Conservation (phyloP, 2,888 invertebrate genomes). For the Drosophila kuntzei region DNA sequence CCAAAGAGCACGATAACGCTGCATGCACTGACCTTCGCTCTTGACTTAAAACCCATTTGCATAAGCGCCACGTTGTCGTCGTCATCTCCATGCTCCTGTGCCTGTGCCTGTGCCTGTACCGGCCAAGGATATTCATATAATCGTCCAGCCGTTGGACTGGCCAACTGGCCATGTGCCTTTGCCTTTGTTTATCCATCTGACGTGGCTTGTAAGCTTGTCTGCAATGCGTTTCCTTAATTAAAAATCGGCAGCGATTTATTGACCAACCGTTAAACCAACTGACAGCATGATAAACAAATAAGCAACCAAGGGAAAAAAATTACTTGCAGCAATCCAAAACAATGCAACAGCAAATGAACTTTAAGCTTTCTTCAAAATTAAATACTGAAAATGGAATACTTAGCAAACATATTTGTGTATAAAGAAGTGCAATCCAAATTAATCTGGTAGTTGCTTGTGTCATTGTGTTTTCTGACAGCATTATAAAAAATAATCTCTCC, state of each 20-base stretch:
- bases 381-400: background rate
- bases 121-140: slow-evolving; percentile 26
- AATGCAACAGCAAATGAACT: slow-evolving; percentile 5
- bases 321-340: background rate
- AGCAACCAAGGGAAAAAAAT: slow-evolving; percentile 7
- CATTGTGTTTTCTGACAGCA: slow-evolving; percentile 13
- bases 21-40: slow-evolving; percentile 67
- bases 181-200: slow-evolving; percentile 54
- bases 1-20: slow-evolving; percentile 21
- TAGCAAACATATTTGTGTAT: no score
- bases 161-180: slow-evolving; percentile 18
- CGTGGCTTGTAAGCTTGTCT: slow-evolving; percentile 49
- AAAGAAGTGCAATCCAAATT: background rate
- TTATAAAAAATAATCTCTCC: slow-evolving; percentile 14
- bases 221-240: slow-evolving; percentile 70
- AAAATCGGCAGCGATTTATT: slow-evolving; percentile 64
- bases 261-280: slow-evolving; percentile 62
- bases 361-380: background rate
- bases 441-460: slow-evolving; percentile 7
- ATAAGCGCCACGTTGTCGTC: slow-evolving; percentile 53
- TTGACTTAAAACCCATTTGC: slow-evolving; percentile 75
- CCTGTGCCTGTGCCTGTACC: no score
- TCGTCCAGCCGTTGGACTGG: slow-evolving; percentile 8
- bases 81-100: background rate
- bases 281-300: slow-evolving; percentile 61